Base-by-base conservation (phyloP, 2,113 vertebrate species). In the Amblyopsis rosae region DNA sequence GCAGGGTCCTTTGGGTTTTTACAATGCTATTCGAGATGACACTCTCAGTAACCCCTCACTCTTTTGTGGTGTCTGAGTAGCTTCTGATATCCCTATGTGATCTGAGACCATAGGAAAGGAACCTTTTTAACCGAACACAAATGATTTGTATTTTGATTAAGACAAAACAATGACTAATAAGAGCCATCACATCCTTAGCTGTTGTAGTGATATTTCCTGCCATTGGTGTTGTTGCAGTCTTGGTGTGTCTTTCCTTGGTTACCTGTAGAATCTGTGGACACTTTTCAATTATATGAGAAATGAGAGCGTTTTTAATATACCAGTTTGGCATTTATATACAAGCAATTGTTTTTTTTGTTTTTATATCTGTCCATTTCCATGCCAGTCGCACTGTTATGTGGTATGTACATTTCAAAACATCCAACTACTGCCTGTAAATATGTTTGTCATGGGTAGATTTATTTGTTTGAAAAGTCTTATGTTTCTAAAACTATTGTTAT, bases 371-470 rank as follows among this genome's bases (percentile, higher is more conserved):
- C 51, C 48, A 65, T 83, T 84, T 86, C 71, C 53, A 69, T 74
- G 63, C 76, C 75, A 68, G 81, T 84, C 84, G 67, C 87, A 65
- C 35, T 75, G 85, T 84, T 82, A 83, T 88, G 84, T 90, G 83
- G 87, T 89, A 80, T 89, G 87, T 89, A 89, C 86, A 91, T 91
- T 90, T 92, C 88, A 88, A 64, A 74, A 80, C 87, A 64, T 66
- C 71, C 78, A 81, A 76, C 78, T 79, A 83, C 69, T 89, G 81
- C 84, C 67, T 94, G 93, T 94, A 93, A 89, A 94, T 94, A 93
- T 82, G 72, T 88, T 93, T 88, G 82, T 88, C 86, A 83, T 82
- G 80, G 86, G 90, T 92, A 92, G 91, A 84, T 92, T 46, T 86
- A 75, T 70, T 90, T 92, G 90, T 86, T 90, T 88, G 82, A 90